Percentiles rank a stretch among this genome's conserved stretches.
Conservation (phyloP, 2,113 vertebrate species). For the Cardinalis cardinalis region DNA sequence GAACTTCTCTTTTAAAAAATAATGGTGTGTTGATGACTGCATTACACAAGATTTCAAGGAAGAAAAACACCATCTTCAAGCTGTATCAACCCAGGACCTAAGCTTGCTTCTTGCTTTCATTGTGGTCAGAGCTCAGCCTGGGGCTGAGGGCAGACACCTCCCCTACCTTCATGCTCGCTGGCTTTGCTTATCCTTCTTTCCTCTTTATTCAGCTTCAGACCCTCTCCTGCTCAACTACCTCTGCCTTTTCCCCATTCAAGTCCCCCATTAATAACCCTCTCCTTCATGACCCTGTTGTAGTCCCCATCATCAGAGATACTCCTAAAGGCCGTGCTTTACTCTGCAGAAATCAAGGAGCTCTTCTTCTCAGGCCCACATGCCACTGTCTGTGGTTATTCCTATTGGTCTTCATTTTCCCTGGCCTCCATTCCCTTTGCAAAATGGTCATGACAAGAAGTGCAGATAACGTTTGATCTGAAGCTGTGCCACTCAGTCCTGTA, state of each 20-base stretch:
- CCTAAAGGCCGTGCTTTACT: not conserved
- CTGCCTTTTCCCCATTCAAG: not conserved
- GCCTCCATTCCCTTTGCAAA: not conserved
- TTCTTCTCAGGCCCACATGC: not conserved
- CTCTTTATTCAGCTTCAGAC: not conserved
- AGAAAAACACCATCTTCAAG: not conserved
- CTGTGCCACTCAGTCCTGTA: not conserved
- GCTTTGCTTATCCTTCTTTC: not conserved
- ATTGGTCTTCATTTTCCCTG: not conserved
- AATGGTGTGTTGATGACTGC: not conserved
- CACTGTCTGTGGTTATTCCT: not conserved
- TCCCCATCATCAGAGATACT: not conserved
- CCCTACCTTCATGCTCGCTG: not conserved
- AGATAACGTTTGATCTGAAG: not conserved
- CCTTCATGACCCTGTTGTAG: rapidly evolving
- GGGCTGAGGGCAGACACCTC: not conserved
- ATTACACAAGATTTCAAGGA: not conserved
- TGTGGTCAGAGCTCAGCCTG: not conserved
- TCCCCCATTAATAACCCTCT: not conserved
- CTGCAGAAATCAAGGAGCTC: not conserved
- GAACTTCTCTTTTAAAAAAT: not conserved
- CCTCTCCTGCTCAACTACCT: not conserved
- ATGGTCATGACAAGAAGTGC: not conserved
- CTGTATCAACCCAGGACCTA: not conserved
- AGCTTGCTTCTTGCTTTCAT: not conserved